Base-by-base conservation (phyloP, 2,113 vertebrate genomes). In the Fregata magnificens region DNA sequence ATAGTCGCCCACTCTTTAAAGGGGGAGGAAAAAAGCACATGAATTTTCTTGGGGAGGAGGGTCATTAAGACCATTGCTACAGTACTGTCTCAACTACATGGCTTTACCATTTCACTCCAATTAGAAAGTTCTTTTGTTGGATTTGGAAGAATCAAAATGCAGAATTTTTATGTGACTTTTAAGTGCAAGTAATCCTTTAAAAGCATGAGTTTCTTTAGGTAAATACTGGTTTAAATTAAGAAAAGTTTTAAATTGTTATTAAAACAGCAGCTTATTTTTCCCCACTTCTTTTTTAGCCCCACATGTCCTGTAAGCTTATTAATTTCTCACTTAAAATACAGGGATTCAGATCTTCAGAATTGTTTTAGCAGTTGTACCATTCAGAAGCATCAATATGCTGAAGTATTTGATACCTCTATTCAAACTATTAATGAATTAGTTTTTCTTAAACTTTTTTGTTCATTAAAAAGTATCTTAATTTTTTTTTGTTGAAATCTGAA, bases 71-170 rank as follows among this genome's bases (percentile, higher is more conserved):
- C 71, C 62, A 28, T 76, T 84, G 40, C 28, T 90, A 56, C 47
- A 44, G 36, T 70, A 82, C n/a, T 79, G 24, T 84, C 76, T 77
- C 67, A 70, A 52, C 13, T 89, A 78, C 42, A 45, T 88, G 92
- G 83, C 24, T 95, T 79, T 95, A 82, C 55, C 47, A 89, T 88
- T 96, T 97, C 32, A 67, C 77, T 92, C 67, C 47, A 80, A 3
- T 88, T 86, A 96, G 36, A 28, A 82, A 66, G n/a, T 49, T 83
- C 19, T 78, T 78, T 26, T 65, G 34, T 62, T 73, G 45, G 40
- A 88, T 81, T 73, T 5, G 3, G 42, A 93, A 82, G 44, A 84
- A 79, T 28, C 26, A 61, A 69, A 87, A 36, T 73, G 38, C 25
- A 49, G 61, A 79, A 59, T 58, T 94, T 78, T 50, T 84, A 32